Conservation (phyloP, 2,888 invertebrate species). For the Hirudinaria manillensis region DNA sequence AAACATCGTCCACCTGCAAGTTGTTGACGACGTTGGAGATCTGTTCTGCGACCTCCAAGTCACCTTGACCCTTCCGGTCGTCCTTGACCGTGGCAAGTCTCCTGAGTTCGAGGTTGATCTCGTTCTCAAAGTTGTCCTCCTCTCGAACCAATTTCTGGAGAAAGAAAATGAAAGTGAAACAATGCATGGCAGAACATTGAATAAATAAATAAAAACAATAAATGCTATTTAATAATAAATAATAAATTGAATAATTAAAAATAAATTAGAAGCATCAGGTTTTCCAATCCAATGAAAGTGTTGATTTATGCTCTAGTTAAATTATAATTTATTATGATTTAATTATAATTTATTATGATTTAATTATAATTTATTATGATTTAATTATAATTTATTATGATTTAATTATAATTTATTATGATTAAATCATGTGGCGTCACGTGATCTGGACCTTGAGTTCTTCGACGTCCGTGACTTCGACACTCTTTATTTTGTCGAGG, state of each 20-base stretch:
- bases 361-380: no score
- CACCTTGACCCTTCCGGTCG: conserved; percentile 3
- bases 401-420: no score
- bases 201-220: neutral
- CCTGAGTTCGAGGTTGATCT: conserved; percentile 16
- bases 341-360: no score
- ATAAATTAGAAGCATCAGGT: no score
- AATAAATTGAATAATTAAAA: no score
- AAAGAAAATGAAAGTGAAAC: neutral
- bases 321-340: no score
- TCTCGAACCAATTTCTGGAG: conserved; percentile 12
- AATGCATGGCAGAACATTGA: no score
- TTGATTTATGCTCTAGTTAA: no score
- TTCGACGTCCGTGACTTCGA: conserved; percentile 7
- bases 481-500: neutral
- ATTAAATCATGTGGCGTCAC: no score
- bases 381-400: no score
- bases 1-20: neutral
- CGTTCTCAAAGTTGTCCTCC: conserved; percentile 18
- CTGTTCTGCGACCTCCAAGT: conserved; percentile 17
- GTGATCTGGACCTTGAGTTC: neutral
- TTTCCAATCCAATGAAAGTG: no score
- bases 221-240: no score
- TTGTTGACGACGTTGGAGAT: conserved; percentile 5
- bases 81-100: conserved; percentile 10